Conservation (phyloP, 2,113 vertebrate species). For the Pelobates fuscus region DNA sequence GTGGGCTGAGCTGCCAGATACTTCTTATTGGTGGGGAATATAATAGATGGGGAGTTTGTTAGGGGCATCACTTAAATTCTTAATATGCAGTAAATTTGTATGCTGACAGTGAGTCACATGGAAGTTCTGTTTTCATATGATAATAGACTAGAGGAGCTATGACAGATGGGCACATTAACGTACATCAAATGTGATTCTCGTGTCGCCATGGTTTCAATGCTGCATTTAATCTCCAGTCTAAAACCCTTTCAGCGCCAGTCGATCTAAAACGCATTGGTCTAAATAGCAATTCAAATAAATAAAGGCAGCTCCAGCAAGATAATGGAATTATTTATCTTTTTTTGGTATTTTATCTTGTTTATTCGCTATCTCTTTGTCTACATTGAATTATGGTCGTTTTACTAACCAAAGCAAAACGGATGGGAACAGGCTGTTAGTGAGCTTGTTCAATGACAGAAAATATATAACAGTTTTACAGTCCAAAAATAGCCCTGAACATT, state of each 20-base stretch:
- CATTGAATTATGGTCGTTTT: neutral
- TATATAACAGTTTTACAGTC: no score
- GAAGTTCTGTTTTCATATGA: constrained; percentile 50
- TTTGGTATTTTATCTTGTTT: neutral
- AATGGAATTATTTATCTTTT: neutral
- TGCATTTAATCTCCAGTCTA: constrained; percentile 29
- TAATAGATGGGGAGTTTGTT: constrained; percentile 26
- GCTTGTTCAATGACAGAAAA: neutral
- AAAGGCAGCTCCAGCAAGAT: neutral
- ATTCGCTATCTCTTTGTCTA: neutral
- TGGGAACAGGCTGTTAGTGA: neutral
- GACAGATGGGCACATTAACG: constrained; percentile 50
- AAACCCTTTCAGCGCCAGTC: constrained; percentile 1
- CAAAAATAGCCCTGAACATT: no score
- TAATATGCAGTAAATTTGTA: constrained; percentile 48
- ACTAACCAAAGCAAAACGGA: neutral
- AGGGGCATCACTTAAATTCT: constrained; percentile 46
- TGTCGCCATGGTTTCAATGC: constrained; percentile 47
- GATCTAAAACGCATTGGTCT: neutral
- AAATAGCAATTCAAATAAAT: neutral
- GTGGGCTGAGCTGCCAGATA: constrained; percentile 33
- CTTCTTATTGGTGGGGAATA: constrained; percentile 28
- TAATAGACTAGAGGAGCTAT: constrained; percentile 43
- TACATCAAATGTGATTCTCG: constrained; percentile 40
- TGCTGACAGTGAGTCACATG: constrained; percentile 46